These are phyloP conservation scores for Drosophila neocordata DNA, from an alignment of 1,140 invertebrate species.

Conservation along the genomic window DNA sequence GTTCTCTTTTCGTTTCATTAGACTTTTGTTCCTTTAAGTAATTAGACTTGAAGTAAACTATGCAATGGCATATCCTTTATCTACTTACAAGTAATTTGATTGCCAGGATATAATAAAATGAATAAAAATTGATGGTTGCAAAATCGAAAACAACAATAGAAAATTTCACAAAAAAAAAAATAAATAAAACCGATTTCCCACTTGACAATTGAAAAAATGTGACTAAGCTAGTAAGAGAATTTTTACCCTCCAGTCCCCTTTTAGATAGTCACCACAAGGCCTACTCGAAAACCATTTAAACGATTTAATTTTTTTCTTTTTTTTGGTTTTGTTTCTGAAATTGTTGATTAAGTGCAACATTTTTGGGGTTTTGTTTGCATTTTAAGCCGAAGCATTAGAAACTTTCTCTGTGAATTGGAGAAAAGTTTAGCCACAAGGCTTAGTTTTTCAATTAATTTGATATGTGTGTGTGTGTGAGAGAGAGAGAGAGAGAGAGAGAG, in stretches of 20 bases:
- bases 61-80: too few species aligned
- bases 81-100: too few species aligned
- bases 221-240: slow-evolving; percentile 52
- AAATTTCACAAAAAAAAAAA: not conserved
- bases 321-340: slow-evolving; percentile 1
- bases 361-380: slow-evolving; percentile 66
- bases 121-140: not conserved
- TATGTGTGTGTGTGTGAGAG: slow-evolving; percentile 21
- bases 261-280: too few species aligned
- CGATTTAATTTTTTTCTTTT: not conserved
- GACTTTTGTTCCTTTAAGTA: too few species aligned
- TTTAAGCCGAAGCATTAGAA: slow-evolving; percentile 19
- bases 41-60: too few species aligned
- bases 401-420: slow-evolving; percentile 10
- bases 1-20: not conserved
- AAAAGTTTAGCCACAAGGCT: slow-evolving; percentile 40
- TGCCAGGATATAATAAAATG: too few species aligned
- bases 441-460: slow-evolving; percentile 75
- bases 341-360: slow-evolving; percentile 74
- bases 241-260: too few species aligned
- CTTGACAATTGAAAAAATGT: slow-evolving; percentile 18
- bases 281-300: slow-evolving; percentile 33
- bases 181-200: too few species aligned
- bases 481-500: too few species aligned
- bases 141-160: not conserved